Conservation (phyloP, 1,140 invertebrate genomes). For the Hydropsyche tenuis region DNA sequence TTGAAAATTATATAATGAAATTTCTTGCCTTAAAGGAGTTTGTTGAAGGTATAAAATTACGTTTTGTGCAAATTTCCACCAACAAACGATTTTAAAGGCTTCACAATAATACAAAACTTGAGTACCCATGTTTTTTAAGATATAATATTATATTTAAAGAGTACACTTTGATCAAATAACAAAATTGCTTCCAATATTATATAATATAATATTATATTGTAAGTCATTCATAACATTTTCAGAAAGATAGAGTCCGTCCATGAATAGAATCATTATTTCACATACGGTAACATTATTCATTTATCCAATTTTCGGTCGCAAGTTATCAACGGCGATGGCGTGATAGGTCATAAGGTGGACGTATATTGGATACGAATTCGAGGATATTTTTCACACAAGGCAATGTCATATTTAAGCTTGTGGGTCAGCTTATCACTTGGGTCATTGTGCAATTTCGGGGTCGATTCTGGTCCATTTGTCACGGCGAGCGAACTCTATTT, state of each 20-base stretch:
- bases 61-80: not conserved
- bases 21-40: not conserved
- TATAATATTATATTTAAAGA: too few relatives aligned
- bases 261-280: not conserved
- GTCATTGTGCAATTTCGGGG: too few relatives aligned
- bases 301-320: not conserved
- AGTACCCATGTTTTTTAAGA: too few relatives aligned
- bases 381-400: constrained; percentile 4
- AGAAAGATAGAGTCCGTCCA: not conserved
- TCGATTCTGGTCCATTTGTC: too few relatives aligned
- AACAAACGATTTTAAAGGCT: not conserved
- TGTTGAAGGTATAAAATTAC: constrained; percentile 6
- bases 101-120: too few relatives aligned
- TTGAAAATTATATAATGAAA: constrained; percentile 4
- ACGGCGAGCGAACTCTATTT: too few relatives aligned
- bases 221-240: too few relatives aligned
- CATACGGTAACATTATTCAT: not conserved
- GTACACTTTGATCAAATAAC: too few relatives aligned
- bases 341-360: not conserved
- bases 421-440: too few relatives aligned
- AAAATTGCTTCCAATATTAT: too few relatives aligned
- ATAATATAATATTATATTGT: too few relatives aligned
- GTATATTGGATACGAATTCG: constrained; percentile 12
- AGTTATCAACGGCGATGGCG: not conserved
- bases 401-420: not conserved